A percentile compares a stretch with the other conserved stretches of the same genome.
Evolutionary conservation across 2,888 invertebrate genomes (phyloP).

Genomic region (Marronus borbonicus): DNA sequence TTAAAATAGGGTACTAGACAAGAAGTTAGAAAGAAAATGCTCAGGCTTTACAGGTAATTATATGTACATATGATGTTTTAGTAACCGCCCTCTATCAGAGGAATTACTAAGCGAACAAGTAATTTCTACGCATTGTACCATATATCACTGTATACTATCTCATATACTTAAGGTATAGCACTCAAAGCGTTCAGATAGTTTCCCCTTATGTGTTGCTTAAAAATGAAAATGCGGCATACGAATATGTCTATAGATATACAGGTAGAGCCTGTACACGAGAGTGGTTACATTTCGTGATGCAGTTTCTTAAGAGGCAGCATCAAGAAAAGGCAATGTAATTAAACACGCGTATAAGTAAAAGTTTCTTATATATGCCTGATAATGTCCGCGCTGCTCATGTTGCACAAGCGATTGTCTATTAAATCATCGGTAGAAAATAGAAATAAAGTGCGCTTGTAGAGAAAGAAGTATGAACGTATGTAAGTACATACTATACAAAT

Average conservation of each 20-base stretch:
- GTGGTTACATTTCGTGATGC: constrained; percentile 24
- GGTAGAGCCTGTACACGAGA: not conserved
- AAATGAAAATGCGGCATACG: constrained; percentile 16
- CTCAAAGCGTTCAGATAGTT: constrained; percentile 41
- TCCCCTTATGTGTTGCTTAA: constrained; percentile 33
- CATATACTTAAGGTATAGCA: constrained; percentile 8
- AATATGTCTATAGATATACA: not conserved
- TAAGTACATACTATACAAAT: not conserved
- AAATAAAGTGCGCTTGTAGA: constrained; percentile 63
- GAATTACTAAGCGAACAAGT: too few species aligned
- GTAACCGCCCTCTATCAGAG: too few species aligned
- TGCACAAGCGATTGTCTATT: constrained; percentile 67
- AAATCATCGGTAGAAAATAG: constrained; percentile 68
- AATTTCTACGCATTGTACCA: not conserved
- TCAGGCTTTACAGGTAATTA: not conserved
- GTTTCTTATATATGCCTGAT: constrained; percentile 52
- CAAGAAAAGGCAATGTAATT: constrained; percentile 52
- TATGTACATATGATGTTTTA: not conserved
- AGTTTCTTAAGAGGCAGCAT: constrained; percentile 38
- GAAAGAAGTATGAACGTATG: constrained; percentile 2
- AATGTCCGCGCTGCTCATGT: constrained; percentile 56
- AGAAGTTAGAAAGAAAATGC: too few species aligned
- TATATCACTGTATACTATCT: too few species aligned
- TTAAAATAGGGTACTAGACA: too few species aligned
- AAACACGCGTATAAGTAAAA: constrained; percentile 54